phyloP scores from a whole-genome alignment of 2,113 vertebrate genomes.

The Cyprinodon variegatus region DNA sequence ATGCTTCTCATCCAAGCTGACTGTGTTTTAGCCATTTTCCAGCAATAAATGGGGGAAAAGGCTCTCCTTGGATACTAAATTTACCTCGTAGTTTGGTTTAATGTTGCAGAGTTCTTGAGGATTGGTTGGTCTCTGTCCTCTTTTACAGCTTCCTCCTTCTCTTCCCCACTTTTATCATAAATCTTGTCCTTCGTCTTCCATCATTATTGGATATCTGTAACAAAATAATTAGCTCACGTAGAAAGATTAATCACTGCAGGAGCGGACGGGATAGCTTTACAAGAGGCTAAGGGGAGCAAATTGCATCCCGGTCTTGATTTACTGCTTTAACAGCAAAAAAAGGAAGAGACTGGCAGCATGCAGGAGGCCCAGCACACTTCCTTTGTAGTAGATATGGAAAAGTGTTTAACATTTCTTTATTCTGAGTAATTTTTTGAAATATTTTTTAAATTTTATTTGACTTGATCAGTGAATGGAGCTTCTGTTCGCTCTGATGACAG shows the following conservation, averaged over 20 bases:
- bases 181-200: constrained; percentile 77
- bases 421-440: too few species aligned
- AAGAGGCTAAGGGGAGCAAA: constrained; percentile 83
- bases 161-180: constrained; percentile 79
- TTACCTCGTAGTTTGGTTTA: background rate
- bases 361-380: constrained; percentile 40
- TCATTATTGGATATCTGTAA: constrained; percentile 86
- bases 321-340: constrained; percentile 69
- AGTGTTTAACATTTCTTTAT: constrained; percentile 36
- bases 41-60: background rate
- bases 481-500: constrained; percentile 26
- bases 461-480: constrained; percentile 27
- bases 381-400: constrained; percentile 72
- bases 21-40: background rate
- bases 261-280: constrained; percentile 84
- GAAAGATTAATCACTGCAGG: constrained; percentile 80
- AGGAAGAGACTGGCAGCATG: constrained; percentile 38
- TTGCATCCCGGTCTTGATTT: constrained; percentile 80
- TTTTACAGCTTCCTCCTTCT: constrained; percentile 64
- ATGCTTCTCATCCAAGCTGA: background rate
- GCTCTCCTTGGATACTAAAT: background rate
- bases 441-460: constrained; percentile 18
- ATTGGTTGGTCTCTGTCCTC: constrained; percentile 28
- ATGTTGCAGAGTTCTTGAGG: constrained; percentile 12
- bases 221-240: constrained; percentile 84